phyloP scores from a whole-genome alignment of 2,113 vertebrate genomes.

The Fregata magnificens region DNA sequence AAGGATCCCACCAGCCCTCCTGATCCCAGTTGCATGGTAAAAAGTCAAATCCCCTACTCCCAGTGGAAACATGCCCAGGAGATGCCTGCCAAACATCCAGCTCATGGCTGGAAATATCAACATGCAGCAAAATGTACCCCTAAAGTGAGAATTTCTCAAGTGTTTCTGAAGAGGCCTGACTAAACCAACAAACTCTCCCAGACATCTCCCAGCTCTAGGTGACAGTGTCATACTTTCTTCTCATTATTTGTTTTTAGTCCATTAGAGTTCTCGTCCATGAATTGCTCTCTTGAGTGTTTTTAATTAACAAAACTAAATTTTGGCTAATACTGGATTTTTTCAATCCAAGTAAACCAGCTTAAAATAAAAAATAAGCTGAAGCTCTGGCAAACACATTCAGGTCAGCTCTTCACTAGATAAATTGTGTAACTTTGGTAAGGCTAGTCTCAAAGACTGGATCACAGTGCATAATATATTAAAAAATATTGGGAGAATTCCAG shows the following conservation, averaged over 20 bases:
- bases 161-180: not conserved
- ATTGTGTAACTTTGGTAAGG: conserved; percentile 34
- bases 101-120: not conserved
- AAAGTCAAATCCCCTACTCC: not conserved
- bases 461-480: conserved; percentile 57
- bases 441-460: conserved; percentile 28
- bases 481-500: conserved; percentile 57
- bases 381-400: conserved; percentile 28
- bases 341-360: conserved; percentile 63
- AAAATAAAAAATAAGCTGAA: conserved; percentile 40
- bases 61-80: not conserved
- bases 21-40: not conserved
- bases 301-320: conserved; percentile 51
- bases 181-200: not conserved
- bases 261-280: not conserved
- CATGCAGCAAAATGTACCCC: not conserved
- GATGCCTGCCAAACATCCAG: not conserved
- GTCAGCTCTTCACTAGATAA: conserved; percentile 33
- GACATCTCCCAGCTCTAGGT: not conserved
- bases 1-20: not conserved
- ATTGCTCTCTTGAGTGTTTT: conserved; percentile 35
- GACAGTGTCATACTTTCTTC: not conserved
- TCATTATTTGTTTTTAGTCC: not conserved
- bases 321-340: conserved; percentile 56
- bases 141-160: not conserved